Percentiles rank a stretch among this genome's conserved stretches.
Evolutionary conservation across 2,888 invertebrate genomes (phyloP).

Genomic region (Drosophila eohydei): DNA sequence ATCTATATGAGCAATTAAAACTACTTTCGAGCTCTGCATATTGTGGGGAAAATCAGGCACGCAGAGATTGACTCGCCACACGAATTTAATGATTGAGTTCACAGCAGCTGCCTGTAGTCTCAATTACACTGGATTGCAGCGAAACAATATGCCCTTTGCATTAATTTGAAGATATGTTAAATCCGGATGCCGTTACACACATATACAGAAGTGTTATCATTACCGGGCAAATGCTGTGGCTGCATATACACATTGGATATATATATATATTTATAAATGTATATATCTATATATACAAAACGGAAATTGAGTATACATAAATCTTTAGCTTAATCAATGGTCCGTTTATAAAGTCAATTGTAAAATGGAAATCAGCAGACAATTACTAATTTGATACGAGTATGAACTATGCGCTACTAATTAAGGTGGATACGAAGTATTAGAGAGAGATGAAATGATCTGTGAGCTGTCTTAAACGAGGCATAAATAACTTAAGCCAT

Average conservation of each 20-base stretch:
- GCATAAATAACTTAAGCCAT: too few relatives aligned
- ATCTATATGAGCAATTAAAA: too few relatives aligned
- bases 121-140: not conserved
- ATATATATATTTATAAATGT: too few relatives aligned
- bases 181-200: not conserved
- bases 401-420: not conserved
- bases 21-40: too few relatives aligned
- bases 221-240: not conserved
- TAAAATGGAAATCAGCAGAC: constrained; percentile 3
- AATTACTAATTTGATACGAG: not conserved
- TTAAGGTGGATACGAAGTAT: not conserved
- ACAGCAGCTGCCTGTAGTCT: not conserved
- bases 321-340: constrained; percentile 36
- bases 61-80: not conserved
- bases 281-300: not conserved
- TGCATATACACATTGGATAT: not conserved
- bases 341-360: constrained; percentile 16
- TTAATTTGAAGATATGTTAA: too few relatives aligned
- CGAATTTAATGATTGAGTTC: not conserved
- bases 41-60: too few relatives aligned
- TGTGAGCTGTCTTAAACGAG: too few relatives aligned
- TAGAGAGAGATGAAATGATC: not conserved
- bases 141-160: not conserved
- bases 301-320: constrained; percentile 39
- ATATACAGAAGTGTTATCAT: not conserved